Evolutionary conservation across 1,140 invertebrate genomes (phyloP).

Genomic region (Ylistrum balloti): DNA sequence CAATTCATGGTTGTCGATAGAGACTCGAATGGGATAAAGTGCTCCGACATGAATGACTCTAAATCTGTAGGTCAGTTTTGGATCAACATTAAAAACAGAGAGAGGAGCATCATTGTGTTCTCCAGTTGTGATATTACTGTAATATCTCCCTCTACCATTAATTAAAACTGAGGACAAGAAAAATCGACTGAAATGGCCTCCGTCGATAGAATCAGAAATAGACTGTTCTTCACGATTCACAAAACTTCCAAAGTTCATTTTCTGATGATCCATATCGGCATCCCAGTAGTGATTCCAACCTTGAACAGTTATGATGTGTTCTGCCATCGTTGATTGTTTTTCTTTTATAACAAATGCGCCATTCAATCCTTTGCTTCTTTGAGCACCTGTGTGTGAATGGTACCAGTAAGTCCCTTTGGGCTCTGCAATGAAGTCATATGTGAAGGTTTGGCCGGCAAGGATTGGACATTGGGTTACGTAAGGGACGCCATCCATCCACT

Average conservation of each 20-base stretch:
- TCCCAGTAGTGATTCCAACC: slow-evolving; percentile 78
- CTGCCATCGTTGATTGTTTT: slow-evolving; percentile 56
- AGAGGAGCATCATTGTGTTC: slow-evolving; percentile 73
- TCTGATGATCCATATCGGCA: slow-evolving; percentile 64
- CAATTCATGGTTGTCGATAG: slow-evolving; percentile 87
- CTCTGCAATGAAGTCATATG: slow-evolving; percentile 87
- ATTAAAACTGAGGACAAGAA: slow-evolving; percentile 74
- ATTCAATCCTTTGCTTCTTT: slow-evolving; percentile 72
- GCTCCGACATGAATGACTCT: slow-evolving; percentile 72
- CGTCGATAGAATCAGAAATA: slow-evolving; percentile 60
- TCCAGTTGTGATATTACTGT: slow-evolving; percentile 57
- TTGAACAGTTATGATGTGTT: slow-evolving; percentile 66
- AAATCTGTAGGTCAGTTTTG: slow-evolving; percentile 69
- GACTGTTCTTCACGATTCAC: slow-evolving; percentile 54
- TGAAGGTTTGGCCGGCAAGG: slow-evolving; percentile 91
- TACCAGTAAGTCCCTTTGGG: slow-evolving; percentile 79
- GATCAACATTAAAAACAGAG: slow-evolving; percentile 65
- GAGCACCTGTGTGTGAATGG: slow-evolving; percentile 77
- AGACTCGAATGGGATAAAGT: slow-evolving; percentile 83
- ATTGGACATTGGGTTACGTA: slow-evolving; percentile 96
- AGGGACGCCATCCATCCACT: slow-evolving; percentile 95
- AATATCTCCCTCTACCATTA: slow-evolving; percentile 76
- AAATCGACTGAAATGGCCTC: slow-evolving; percentile 65
- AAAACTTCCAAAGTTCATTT: slow-evolving; percentile 68
- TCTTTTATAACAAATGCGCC: slow-evolving; percentile 74